Base-by-base conservation (phyloP, 2,888 invertebrate species). In the Meteorus colon region DNA sequence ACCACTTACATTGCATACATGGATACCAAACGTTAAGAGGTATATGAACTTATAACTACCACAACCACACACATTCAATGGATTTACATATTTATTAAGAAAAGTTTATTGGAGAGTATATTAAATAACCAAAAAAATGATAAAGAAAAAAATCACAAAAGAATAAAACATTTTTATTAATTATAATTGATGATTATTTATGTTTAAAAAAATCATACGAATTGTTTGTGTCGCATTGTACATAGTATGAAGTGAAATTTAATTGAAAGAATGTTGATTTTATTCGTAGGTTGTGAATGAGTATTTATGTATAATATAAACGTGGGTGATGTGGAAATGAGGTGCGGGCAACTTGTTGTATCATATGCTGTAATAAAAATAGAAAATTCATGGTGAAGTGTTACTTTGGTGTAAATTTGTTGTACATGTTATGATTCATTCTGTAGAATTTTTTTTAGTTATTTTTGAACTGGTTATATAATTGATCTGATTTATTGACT, bases 251-350 rank as follows among this genome's bases (percentile, higher is more conserved):
- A 19, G 19, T 6, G n/a, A 19, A 55, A 55, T 4, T 24, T 10
- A 19, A 55, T 55, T 19, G 19, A 55, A 48, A 72, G 63, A 72
- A 72, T 72, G 63, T 27, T 45, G 62, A 72, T 48, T 72, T 48
- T 14, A 29, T 63, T 72, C 71, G 71, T 72, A 63, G 71, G 63
- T 29, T 45, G 71, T 62, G 31, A 48, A 55, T 55, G n/a, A 5
- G n/a, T 48, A 48, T n/a, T 8, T 55, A 19, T 55, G 8, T 55
- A 55, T 55, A 8, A 55, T 55, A 48, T n/a, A n/a, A 60, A 29
- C 41, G 71, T 72, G 71, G 71, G 63, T 63, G 71, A 63, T 62
- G 16, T 48, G 41, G 29, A 48, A 63, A 48, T 51, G 66, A 69
- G 63, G 70, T 41, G 59, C 71, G 48, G 10, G 48, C 48, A 48